Evolutionary conservation across 2,888 invertebrate species (phyloP).

Genomic region (Aquatica leii): DNA sequence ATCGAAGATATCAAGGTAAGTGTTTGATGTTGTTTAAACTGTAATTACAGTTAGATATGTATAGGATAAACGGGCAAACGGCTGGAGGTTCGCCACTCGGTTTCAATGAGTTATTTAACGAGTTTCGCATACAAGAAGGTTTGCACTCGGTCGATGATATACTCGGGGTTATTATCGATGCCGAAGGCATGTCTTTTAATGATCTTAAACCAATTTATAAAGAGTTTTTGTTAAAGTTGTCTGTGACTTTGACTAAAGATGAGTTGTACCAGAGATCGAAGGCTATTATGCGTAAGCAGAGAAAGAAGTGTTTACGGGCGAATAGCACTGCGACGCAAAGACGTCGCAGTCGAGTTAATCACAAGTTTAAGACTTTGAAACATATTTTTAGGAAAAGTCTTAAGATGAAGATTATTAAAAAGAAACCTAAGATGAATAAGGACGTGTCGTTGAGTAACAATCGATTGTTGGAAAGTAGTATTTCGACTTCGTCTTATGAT

Average conservation of each 20-base stretch:
- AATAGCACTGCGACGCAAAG: slow-evolving; percentile 63
- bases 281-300: slow-evolving; percentile 86
- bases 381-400: slow-evolving; percentile 69
- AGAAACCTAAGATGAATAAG: not conserved
- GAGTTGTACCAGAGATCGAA: slow-evolving; percentile 90
- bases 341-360: slow-evolving; percentile 50
- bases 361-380: slow-evolving; percentile 55
- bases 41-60: slow-evolving; percentile 45
- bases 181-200: slow-evolving; percentile 93
- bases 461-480: slow-evolving; percentile 66
- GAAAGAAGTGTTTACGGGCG: slow-evolving; percentile 71
- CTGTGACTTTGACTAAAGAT: slow-evolving; percentile 90
- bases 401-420: slow-evolving; percentile 48
- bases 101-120: slow-evolving; percentile 87
- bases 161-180: slow-evolving; percentile 86
- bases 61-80: slow-evolving; percentile 70
- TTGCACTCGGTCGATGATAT: slow-evolving; percentile 88
- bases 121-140: slow-evolving; percentile 87
- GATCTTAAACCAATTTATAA: slow-evolving; percentile 91
- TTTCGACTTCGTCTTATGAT: slow-evolving; percentile 70
- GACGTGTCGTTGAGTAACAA: not conserved
- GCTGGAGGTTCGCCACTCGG: slow-evolving; percentile 83
- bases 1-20: slow-evolving; percentile 72
- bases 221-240: slow-evolving; percentile 86
- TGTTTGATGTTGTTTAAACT: slow-evolving; percentile 21